phyloP scores from a whole-genome alignment of 2,888 invertebrate species.

The Cataglyphis albicans region DNA sequence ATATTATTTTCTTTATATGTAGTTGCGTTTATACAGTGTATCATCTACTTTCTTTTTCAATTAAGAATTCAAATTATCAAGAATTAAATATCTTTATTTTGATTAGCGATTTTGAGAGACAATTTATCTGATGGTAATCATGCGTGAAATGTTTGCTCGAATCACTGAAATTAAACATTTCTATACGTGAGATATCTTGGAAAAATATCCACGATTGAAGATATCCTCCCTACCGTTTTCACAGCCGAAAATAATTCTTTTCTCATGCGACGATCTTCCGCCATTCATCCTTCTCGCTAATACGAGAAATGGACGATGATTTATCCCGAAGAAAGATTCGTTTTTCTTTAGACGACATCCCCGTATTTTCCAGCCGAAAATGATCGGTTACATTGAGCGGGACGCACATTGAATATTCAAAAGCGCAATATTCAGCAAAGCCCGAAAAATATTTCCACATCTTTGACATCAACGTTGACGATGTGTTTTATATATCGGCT shows the following conservation, averaged over 20 bases:
- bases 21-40: not conserved
- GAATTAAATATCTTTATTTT: not conserved
- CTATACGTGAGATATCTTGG: slow-evolving; percentile 6
- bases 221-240: not conserved
- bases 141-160: not conserved
- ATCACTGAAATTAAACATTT: not conserved
- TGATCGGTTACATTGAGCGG: not conserved
- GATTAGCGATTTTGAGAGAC: not conserved
- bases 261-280: slow-evolving; percentile 5
- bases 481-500: not conserved
- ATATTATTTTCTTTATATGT: not conserved
- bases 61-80: not conserved
- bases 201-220: not conserved
- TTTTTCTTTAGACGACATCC: not conserved
- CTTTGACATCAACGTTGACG: not conserved
- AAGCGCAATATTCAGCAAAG: not conserved
- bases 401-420: slow-evolving; percentile 10
- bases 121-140: not conserved
- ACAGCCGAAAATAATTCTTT: not conserved
- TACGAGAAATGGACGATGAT: not conserved
- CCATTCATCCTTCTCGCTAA: slow-evolving; percentile 4
- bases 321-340: not conserved
- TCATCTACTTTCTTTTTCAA: not conserved
- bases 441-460: not conserved
- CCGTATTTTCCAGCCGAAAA: not conserved